These are phyloP conservation scores for Lepidurus packardi DNA, from an alignment of 1,140 invertebrate genomes.

Conservation along the genomic window DNA sequence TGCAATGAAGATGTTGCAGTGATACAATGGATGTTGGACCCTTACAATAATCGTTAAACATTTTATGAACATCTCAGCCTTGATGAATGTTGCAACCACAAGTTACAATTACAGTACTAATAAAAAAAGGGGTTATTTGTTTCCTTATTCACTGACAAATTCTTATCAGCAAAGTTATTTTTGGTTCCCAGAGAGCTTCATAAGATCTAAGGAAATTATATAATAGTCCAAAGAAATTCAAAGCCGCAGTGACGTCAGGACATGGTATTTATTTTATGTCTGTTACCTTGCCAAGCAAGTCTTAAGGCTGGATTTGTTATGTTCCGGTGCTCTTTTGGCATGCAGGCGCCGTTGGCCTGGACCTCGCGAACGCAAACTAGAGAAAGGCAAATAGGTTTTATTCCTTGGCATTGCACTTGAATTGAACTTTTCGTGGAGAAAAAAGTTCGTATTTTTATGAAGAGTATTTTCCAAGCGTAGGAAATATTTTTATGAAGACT, in stretches of 20 bases:
- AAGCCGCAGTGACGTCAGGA: neutral
- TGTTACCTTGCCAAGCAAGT: neutral
- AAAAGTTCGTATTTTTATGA: neutral
- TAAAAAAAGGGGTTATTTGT: too few species aligned
- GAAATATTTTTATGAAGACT: neutral
- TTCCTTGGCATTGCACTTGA: slow-evolving; percentile 21
- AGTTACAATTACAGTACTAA: too few species aligned
- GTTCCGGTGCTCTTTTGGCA: neutral
- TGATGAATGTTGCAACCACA: too few species aligned
- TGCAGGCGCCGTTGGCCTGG: neutral
- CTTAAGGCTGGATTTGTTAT: neutral
- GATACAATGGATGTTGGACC: too few species aligned
- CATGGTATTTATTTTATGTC: neutral
- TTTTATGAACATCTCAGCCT: too few species aligned
- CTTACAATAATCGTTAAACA: too few species aligned
- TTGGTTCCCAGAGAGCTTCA: neutral
- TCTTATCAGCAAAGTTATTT: neutral
- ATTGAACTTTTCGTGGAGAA: neutral
- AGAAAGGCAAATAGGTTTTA: slow-evolving; percentile 14
- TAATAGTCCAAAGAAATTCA: neutral
- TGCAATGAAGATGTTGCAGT: too few species aligned
- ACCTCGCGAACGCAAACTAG: neutral
- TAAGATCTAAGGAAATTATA: neutral
- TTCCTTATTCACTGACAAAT: neutral
- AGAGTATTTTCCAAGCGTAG: neutral